A percentile compares a stretch with the other conserved stretches of the same genome.
phyloP scores from a whole-genome alignment of 2,113 vertebrate genomes.

The Cisticola juncidis region DNA sequence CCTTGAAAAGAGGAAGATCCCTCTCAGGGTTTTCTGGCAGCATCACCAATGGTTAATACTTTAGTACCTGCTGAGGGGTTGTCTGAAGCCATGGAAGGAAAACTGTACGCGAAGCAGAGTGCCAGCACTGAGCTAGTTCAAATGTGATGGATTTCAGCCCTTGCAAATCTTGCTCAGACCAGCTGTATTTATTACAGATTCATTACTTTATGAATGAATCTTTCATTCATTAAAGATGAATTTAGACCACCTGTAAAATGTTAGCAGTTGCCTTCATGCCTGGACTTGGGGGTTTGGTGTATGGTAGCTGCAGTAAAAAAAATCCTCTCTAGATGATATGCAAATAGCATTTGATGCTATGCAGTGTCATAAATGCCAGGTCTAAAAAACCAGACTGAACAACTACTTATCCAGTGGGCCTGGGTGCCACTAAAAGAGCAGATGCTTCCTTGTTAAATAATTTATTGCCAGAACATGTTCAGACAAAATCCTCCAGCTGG shows the following conservation, averaged over 20 bases:
- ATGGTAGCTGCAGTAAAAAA: not conserved
- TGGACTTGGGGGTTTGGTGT: fast-evolving
- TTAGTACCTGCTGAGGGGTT: not conserved
- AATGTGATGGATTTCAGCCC: not conserved
- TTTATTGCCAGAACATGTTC: not conserved
- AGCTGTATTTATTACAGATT: not conserved
- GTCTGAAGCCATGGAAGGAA: not conserved
- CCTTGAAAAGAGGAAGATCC: not conserved
- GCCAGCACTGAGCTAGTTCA: not conserved
- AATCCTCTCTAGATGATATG: not conserved
- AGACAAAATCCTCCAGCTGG: not conserved
- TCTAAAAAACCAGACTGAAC: not conserved
- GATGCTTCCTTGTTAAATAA: not conserved
- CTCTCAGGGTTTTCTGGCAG: not conserved
- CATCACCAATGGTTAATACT: not conserved
- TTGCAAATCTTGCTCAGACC: not conserved
- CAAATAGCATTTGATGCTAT: not conserved
- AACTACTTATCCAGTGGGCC: not conserved
- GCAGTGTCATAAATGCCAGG: not conserved
- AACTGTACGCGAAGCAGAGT: not conserved
- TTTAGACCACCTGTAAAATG: not conserved
- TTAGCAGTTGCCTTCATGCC: not conserved
- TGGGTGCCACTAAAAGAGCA: not conserved
- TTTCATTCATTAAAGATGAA: not conserved
- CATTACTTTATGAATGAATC: too few relatives aligned